These are phyloP conservation scores for Villa cingulata DNA, from an alignment of 2,888 invertebrate genomes.

Conservation along the genomic window DNA sequence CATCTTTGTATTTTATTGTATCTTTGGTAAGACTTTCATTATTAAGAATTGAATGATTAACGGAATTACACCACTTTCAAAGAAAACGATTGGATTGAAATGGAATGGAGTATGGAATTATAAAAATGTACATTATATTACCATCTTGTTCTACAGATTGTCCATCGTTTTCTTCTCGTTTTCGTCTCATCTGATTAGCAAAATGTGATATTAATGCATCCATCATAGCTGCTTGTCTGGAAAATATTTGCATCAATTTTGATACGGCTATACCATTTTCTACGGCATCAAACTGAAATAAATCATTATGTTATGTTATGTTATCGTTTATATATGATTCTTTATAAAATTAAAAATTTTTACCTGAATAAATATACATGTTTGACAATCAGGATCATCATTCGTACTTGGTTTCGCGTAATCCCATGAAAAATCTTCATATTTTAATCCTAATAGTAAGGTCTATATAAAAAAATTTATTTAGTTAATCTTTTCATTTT, in stretches of 20 bases:
- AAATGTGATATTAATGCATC: slow-evolving; percentile 73
- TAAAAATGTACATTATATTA: slow-evolving; percentile 19
- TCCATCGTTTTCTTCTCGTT: slow-evolving; percentile 37
- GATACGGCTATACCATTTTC: slow-evolving; percentile 36
- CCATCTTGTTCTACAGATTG: slow-evolving; percentile 35
- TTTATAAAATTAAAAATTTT: slow-evolving; percentile 5
- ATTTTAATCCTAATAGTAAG: slow-evolving; percentile 67
- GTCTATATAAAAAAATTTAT: slow-evolving; percentile 41
- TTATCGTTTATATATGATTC: not conserved
- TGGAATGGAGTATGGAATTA: no score
- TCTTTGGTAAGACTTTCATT: no score
- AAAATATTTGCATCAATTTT: slow-evolving; percentile 39
- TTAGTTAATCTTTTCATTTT: not conserved
- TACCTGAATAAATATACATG: slow-evolving; percentile 78
- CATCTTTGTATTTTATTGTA: no score
- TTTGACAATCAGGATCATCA: slow-evolving; percentile 71
- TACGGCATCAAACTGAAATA: slow-evolving; percentile 33
- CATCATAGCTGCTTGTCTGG: slow-evolving; percentile 71
- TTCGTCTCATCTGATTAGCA: slow-evolving; percentile 59
- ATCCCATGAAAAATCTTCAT: slow-evolving; percentile 87
- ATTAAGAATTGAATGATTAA: no score
- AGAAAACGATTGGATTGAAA: no score
- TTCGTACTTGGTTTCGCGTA: slow-evolving; percentile 71
- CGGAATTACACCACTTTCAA: no score
- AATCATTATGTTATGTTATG: not conserved